These are phyloP conservation scores for Drosophila sulfurigaster DNA, from an alignment of 1,140 invertebrate species.

Conservation along the genomic window DNA sequence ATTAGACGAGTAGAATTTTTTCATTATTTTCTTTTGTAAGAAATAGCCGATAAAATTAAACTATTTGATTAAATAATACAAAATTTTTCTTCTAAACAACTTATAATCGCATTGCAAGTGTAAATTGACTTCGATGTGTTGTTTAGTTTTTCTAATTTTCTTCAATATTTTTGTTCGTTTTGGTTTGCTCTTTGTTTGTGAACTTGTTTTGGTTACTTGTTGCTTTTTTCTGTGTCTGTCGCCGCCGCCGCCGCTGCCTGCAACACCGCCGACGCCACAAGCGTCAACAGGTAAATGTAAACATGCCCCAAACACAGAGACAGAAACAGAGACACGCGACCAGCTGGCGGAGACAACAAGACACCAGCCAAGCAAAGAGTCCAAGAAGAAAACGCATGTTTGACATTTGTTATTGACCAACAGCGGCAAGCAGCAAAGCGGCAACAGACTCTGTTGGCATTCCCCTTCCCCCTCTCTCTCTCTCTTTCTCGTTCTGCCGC, in stretches of 20 bases:
- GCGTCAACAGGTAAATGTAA: conserved; percentile 76
- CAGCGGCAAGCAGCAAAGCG: conserved; percentile 7
- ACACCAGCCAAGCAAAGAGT: conserved; percentile 28
- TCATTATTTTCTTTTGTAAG: too few species aligned
- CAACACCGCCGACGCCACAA: conserved; percentile 42
- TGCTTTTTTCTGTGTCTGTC: conserved; percentile 50
- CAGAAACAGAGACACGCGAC: conserved; percentile 14
- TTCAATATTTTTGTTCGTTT: conserved; percentile 22
- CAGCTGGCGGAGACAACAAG: conserved; percentile 41
- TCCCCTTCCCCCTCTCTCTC: conserved; percentile 34
- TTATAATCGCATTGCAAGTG: conserved; percentile 1
- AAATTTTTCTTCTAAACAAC: too few species aligned
- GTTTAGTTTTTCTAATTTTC: conserved; percentile 6
- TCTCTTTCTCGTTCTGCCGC: too few species aligned
- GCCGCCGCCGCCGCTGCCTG: conserved; percentile 18
- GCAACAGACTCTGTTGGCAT: conserved; percentile 30
- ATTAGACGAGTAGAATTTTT: too few species aligned
- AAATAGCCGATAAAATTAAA: too few species aligned
- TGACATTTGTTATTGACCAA: conserved; percentile 75
- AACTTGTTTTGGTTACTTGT: conserved; percentile 77
- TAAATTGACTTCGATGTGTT: conserved; percentile 14
- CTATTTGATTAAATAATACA: too few species aligned
- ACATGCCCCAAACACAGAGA: conserved; percentile 55
- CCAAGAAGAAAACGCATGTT: conserved; percentile 56
- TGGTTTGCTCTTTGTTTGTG: conserved; percentile 59